Percentiles rank a stretch among this genome's conserved stretches.
These are phyloP conservation scores for Zaprionus taronus DNA, from an alignment of 1,140 invertebrate species.

Conservation along the genomic window DNA sequence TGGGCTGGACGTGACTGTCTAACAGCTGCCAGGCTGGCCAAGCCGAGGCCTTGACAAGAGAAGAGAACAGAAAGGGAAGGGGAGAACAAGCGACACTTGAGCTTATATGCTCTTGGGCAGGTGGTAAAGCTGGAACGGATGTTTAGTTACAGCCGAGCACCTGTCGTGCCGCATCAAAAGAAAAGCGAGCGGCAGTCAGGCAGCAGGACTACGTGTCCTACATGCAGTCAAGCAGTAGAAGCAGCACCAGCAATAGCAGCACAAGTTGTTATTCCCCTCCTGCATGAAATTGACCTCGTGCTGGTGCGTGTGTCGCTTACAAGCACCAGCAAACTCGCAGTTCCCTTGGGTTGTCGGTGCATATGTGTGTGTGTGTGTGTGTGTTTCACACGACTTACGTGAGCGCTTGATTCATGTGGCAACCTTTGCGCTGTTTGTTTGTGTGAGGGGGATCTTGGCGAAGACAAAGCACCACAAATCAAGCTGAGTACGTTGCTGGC, in stretches of 20 bases:
- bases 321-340: conserved; percentile 23
- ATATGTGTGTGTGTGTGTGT: not conserved
- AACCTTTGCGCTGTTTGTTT: conserved; percentile 19
- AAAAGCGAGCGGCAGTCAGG: conserved; percentile 36
- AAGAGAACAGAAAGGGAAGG: not conserved
- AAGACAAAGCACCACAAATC: conserved; percentile 52
- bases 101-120: conserved; percentile 28
- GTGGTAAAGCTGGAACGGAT: conserved; percentile 66
- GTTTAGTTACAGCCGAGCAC: conserved; percentile 80
- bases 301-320: conserved; percentile 63
- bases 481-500: conserved; percentile 35
- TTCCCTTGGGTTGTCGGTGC: not conserved
- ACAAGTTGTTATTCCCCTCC: conserved; percentile 6
- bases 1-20: conserved; percentile 67
- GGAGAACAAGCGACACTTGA: not conserved
- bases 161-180: conserved; percentile 70
- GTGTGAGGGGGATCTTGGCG: conserved; percentile 5
- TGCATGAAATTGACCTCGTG: conserved; percentile 79
- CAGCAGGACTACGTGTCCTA: conserved; percentile 62
- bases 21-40: conserved; percentile 45
- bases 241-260: conserved; percentile 9
- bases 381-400: conserved; percentile 52
- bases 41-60: not conserved
- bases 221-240: conserved; percentile 45
- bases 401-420: conserved; percentile 53